phyloP scores from a whole-genome alignment of 92 coral and sea anemone species.

The Actinernus sp. region DNA sequence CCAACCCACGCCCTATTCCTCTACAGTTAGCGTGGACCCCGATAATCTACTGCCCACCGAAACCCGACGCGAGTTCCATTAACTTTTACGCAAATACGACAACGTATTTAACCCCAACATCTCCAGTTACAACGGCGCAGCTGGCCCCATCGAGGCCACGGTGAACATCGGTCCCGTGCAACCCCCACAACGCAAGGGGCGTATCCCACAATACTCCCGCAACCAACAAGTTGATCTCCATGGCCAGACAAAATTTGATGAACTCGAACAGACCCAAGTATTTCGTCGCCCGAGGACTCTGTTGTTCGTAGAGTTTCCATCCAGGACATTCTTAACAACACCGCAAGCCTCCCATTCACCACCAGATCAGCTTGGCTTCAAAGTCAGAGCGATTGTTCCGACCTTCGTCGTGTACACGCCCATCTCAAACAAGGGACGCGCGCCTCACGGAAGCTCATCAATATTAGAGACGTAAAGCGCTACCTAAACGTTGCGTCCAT shows the following conservation, averaged over 20 bases:
- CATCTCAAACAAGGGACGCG: conserved; percentile 53
- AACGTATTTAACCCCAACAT: conserved; percentile 33
- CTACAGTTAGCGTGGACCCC: conserved; percentile 41
- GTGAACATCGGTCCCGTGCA: conserved; percentile 59
- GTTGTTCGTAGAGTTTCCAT: conserved; percentile 50
- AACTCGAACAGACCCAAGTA: conserved; percentile 45
- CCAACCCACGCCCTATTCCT: conserved; percentile 11
- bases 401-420: conserved; percentile 50
- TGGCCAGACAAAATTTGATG: no score
- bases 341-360: conserved; percentile 31
- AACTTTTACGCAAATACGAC: conserved; percentile 14
- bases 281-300: conserved; percentile 34
- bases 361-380: conserved; percentile 50
- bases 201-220: conserved; percentile 45
- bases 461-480: conserved; percentile 34
- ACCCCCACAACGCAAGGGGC: conserved; percentile 61
- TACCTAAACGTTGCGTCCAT: conserved; percentile 28
- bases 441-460: conserved; percentile 22
- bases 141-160: conserved; percentile 14
- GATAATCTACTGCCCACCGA: conserved; percentile 34
- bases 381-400: conserved; percentile 52
- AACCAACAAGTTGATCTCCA: conserved; percentile 30
- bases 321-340: conserved; percentile 31
- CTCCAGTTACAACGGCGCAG: conserved; percentile 41
- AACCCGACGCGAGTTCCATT: conserved; percentile 23